Evolutionary conservation across 2,888 invertebrate genomes (phyloP).

Genomic region (Mellilla xanthometata): DNA sequence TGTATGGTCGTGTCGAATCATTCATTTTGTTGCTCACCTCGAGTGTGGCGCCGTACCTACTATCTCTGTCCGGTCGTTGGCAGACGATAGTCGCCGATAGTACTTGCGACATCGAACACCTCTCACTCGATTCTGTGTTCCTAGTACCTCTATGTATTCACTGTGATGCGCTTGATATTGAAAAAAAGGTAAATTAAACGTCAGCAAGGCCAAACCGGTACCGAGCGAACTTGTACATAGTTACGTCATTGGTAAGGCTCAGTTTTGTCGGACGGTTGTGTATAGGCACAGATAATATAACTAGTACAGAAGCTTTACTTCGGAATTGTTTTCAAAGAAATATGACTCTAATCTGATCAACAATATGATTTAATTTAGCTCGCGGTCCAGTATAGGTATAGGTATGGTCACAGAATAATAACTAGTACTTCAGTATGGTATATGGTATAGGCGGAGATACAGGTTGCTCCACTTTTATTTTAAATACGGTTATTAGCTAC

Average conservation of each 20-base stretch:
- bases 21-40: slow-evolving; percentile 19
- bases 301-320: too few relatives aligned
- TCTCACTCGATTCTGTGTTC: slow-evolving; percentile 58
- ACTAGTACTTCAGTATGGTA: too few relatives aligned
- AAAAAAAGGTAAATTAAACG: slow-evolving; percentile 63
- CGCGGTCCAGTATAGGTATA: too few relatives aligned
- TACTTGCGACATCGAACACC: slow-evolving; percentile 41
- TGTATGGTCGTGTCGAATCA: slow-evolving; percentile 15
- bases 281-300: slow-evolving; percentile 32
- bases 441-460: slow-evolving; percentile 32
- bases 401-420: too few relatives aligned
- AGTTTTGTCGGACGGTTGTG: slow-evolving; percentile 20
- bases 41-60: slow-evolving; percentile 13
- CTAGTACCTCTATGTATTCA: slow-evolving; percentile 78
- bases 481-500: slow-evolving; percentile 17
- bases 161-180: slow-evolving; percentile 68
- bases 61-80: slow-evolving; percentile 39
- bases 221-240: slow-evolving; percentile 29
- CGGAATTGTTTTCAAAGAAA: too few relatives aligned
- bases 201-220: slow-evolving; percentile 38
- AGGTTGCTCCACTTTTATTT: slow-evolving; percentile 47
- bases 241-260: slow-evolving; percentile 14
- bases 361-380: too few relatives aligned
- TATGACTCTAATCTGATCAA: too few relatives aligned
- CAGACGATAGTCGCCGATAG: slow-evolving; percentile 38